Conservation (phyloP, 2,888 invertebrate species). For the Alloplasta piceator region DNA sequence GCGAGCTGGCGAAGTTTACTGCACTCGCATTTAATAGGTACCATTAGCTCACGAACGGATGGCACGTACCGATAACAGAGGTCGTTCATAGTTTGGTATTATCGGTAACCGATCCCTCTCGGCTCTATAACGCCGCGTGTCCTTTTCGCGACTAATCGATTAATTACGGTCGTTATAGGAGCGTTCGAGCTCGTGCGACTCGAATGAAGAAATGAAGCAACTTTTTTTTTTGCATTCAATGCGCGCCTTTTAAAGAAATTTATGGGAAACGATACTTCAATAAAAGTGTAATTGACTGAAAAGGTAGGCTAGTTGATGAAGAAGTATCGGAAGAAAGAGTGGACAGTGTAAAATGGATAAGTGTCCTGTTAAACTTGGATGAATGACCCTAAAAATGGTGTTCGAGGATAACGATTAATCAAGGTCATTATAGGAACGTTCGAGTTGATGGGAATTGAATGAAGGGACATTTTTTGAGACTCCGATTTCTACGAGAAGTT, state of each 20-base stretch:
- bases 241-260: not conserved
- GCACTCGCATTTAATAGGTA: slow-evolving; percentile 62
- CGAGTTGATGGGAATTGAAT: slow-evolving; percentile 13
- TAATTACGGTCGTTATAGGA: slow-evolving; percentile 45
- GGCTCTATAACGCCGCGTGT: not conserved
- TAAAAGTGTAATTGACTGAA: not conserved
- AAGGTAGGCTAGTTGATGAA: too few species aligned
- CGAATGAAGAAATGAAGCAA: slow-evolving; percentile 35
- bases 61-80: slow-evolving; percentile 62
- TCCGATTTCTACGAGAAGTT: not conserved
- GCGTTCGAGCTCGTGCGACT: slow-evolving; percentile 15
- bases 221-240: slow-evolving; percentile 8
- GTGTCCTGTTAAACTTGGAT: too few species aligned
- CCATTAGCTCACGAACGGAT: slow-evolving; percentile 64
- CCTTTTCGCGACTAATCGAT: slow-evolving; percentile 44
- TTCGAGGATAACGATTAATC: too few species aligned
- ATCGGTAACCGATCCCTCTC: slow-evolving; percentile 47
- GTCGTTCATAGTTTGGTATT: slow-evolving; percentile 56
- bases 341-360: slow-evolving; percentile 8
- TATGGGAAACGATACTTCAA: slow-evolving; percentile 7
- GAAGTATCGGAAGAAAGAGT: slow-evolving; percentile 61
- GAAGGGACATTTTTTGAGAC: slow-evolving; percentile 18
- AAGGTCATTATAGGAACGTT: slow-evolving; percentile 35
- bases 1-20: slow-evolving; percentile 49
- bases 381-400: too few species aligned